Conservation (phyloP, 2,888 invertebrate species). For the Tenthredo scrophulariae region DNA sequence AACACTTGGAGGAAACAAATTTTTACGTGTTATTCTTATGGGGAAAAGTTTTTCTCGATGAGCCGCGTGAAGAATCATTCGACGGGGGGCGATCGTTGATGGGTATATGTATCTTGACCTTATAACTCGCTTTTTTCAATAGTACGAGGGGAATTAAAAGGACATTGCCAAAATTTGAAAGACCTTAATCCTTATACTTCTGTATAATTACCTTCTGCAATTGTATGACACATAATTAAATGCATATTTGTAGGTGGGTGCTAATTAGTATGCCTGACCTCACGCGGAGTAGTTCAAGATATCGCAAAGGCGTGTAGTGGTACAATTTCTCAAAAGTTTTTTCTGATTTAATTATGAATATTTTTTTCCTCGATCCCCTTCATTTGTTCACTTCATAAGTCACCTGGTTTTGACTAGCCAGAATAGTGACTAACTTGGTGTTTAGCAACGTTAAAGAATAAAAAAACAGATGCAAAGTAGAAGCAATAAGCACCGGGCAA, state of each 20-base stretch:
- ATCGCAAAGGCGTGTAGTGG: constrained; percentile 1
- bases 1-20: no score
- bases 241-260: background rate
- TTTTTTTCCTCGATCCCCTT: background rate
- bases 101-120: no score
- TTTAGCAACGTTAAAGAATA: background rate
- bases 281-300: background rate
- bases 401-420: background rate
- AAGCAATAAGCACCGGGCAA: constrained; percentile 19
- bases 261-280: background rate
- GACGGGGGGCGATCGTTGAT: no score
- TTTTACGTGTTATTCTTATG: no score
- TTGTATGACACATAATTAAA: background rate
- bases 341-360: constrained; percentile 25
- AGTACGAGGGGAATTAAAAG: no score
- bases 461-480: constrained; percentile 49
- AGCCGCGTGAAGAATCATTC: no score
- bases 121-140: no score
- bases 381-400: constrained; percentile 42
- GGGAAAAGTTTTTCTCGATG: no score
- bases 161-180: no score
- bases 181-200: background rate
- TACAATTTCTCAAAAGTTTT: constrained; percentile 15
- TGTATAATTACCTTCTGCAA: background rate
- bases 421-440: constrained; percentile 5